phyloP scores from a whole-genome alignment of 2,797 vertebrate species.

The Scomberomorus guttatus region DNA sequence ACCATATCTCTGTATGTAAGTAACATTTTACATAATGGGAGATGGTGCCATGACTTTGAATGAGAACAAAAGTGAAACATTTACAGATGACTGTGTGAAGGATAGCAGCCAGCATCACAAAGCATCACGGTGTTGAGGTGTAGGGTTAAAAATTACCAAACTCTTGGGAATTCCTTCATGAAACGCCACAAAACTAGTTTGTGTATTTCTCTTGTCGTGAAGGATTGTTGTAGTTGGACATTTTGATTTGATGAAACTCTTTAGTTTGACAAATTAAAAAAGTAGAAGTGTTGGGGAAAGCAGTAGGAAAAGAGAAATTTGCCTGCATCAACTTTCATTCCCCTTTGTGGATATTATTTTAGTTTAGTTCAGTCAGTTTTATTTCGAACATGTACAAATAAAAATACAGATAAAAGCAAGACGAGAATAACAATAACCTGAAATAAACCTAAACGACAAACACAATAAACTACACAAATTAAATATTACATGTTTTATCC shows the following conservation, averaged over 20 bases:
- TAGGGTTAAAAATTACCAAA: neutral
- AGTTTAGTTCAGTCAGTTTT: no score
- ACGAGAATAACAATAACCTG: no score
- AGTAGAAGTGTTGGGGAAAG: neutral
- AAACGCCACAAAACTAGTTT: neutral
- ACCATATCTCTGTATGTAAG: neutral
- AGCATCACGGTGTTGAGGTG: neutral
- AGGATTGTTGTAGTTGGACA: neutral
- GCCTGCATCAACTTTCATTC: no score
- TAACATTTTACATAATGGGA: neutral
- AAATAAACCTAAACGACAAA: no score
- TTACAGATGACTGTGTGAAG: conserved; percentile 2
- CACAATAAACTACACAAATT: no score
- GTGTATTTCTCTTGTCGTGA: neutral
- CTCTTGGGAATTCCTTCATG: neutral
- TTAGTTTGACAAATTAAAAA: neutral
- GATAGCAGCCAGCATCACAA: neutral
- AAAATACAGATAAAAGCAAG: no score
- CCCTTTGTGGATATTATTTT: no score
- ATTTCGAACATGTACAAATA: no score
- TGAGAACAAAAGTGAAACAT: conserved; percentile 18
- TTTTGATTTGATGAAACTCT: neutral
- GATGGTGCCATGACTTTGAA: neutral
- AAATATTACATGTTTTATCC: no score
- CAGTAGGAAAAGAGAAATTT: neutral